Evolutionary conservation across 2,113 vertebrate species (phyloP).

Genomic region (Quiscalus mexicanus): DNA sequence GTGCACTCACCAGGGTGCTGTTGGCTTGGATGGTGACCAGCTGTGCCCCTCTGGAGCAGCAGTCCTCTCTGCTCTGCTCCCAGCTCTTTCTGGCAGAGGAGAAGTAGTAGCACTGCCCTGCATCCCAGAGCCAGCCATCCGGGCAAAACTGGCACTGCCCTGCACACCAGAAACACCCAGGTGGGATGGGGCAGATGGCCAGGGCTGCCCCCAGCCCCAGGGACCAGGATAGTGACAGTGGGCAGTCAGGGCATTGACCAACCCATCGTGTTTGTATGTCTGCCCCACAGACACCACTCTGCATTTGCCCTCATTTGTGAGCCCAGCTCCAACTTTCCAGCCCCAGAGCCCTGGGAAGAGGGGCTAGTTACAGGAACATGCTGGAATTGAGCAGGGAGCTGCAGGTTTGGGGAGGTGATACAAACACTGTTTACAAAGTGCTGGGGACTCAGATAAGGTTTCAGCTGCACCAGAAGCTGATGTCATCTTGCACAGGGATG

Average conservation of each 20-base stretch:
- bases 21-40: conserved; percentile 1
- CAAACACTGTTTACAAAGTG: neutral
- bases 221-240: neutral
- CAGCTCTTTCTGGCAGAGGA: conserved; percentile 24
- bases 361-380: neutral
- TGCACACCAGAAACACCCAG: neutral
- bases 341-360: neutral
- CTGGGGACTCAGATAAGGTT: neutral
- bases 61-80: conserved; percentile 49
- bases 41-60: conserved; percentile 13
- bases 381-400: neutral
- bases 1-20: conserved; percentile 12
- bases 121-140: neutral
- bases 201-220: neutral
- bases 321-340: neutral
- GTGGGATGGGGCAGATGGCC: neutral
- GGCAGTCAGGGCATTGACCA: neutral
- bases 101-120: conserved; percentile 25
- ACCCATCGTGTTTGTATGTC: rapidly evolving
- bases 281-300: neutral
- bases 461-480: neutral
- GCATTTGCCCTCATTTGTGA: neutral
- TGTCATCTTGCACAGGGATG: rapidly evolving
- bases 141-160: conserved; percentile 35
- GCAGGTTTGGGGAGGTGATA: neutral